Base-by-base conservation (phyloP, 2,113 vertebrate genomes). In the Phasianus colchicus region DNA sequence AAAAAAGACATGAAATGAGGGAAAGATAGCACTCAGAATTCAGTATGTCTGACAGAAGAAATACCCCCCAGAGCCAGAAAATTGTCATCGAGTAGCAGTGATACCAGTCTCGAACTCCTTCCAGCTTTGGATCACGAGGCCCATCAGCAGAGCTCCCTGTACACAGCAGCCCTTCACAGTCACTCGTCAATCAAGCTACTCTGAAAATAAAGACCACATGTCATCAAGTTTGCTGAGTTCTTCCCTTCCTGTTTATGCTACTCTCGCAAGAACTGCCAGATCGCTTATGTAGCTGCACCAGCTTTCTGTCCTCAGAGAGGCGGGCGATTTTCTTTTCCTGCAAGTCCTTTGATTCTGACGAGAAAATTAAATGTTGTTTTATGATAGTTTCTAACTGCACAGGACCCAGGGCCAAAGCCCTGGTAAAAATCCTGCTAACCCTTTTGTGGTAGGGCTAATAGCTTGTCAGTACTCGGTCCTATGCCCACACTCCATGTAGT, bases 201-300 rank as follows among this genome's bases (percentile, higher is more conserved):
- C 94, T 86, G 92, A 96, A 94, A 95, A 95, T 95, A 96, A 95
- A 90, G 95, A 94, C 93, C 95, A 97, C 95, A 97, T 96, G 95
- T 93, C 95, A 95, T 94, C 92, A 95, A 34, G 93, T 97, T 95
- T 95, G 80, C 90, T 73, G 94, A 92, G 88, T 84, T 92, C 92
- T 96, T 95, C 80, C 85, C 76, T 97, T 95, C 94, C 95, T 96
- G 83, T 97, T 97, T 96, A 95, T 95, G 75, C 34, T 78, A n/a
- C 75, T 65, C 60, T 42, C 55, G 85, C 79, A 75, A 86, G 92
- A 86, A 40, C 88, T 96, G 96, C 92, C 95, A 96, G 88, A 95
- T 91, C 91, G 92, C 91, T 96, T 95, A 86, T 95, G 89, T 85
- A 92, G 69, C 94, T 86, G 79, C n/a, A 93, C 80, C 40, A 93